Conservation (phyloP, 2,113 vertebrate species). For the Marmota monax region DNA sequence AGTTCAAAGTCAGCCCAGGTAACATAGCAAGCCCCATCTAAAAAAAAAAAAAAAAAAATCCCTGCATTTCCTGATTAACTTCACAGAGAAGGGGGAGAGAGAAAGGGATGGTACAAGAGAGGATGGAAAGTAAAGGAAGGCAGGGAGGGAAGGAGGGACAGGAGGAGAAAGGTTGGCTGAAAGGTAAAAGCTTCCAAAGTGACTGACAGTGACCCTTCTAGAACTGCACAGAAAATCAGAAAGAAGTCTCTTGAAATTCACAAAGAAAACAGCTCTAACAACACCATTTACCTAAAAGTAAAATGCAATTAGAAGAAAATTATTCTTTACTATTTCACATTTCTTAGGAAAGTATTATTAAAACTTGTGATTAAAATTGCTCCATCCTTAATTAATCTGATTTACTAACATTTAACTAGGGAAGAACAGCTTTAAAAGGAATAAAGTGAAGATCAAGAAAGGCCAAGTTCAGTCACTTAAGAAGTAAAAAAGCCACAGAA, state of each 20-base stretch:
- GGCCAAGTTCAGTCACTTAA: background rate
- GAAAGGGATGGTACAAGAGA: background rate
- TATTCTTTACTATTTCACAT: conserved; percentile 8
- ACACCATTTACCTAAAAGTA: background rate
- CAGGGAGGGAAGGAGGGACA: background rate
- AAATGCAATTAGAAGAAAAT: conserved; percentile 40
- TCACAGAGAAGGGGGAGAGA: background rate
- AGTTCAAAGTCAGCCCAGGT: background rate
- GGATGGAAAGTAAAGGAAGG: background rate
- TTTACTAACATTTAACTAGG: conserved; percentile 49
- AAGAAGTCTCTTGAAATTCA: conserved; percentile 47
- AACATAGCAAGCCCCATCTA: background rate
- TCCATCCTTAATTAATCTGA: background rate
- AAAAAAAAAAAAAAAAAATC: background rate
- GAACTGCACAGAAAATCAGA: background rate
- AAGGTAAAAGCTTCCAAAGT: background rate
- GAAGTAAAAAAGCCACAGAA: background rate
- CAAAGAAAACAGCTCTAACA: background rate
- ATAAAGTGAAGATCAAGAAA: background rate
- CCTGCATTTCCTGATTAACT: conserved; percentile 31
- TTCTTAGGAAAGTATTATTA: conserved; percentile 49
- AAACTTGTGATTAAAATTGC: conserved; percentile 33
- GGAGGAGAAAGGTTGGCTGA: background rate
- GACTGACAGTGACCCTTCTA: background rate
- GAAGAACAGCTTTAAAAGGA: background rate